Evolutionary conservation across 2,797 vertebrate species (phyloP).

Genomic region (Acanthopagrus latus): DNA sequence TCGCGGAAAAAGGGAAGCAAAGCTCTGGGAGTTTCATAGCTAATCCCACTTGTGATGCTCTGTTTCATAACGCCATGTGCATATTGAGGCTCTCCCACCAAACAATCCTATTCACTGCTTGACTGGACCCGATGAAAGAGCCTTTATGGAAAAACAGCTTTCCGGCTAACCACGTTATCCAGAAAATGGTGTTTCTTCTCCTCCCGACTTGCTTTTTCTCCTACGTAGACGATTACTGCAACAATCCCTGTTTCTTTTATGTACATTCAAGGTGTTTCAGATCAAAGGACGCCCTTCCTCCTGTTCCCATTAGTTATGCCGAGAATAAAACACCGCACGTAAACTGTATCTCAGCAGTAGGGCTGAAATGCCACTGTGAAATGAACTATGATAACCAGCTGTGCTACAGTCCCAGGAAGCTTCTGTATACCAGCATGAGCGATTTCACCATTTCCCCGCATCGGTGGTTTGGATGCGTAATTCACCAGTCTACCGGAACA

Average conservation of each 20-base stretch:
- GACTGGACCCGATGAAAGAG: constrained; percentile 57
- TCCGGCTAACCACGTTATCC: constrained; percentile 45
- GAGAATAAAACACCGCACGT: constrained; percentile 14
- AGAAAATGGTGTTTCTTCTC: constrained; percentile 22
- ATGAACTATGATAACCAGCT: constrained; percentile 55
- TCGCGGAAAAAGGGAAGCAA: not conserved
- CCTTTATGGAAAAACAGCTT: constrained; percentile 26
- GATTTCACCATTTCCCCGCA: constrained; percentile 64
- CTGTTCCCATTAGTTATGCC: constrained; percentile 15
- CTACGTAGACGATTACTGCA: constrained; percentile 41
- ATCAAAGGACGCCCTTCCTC: constrained; percentile 14
- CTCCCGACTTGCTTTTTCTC: constrained; percentile 5
- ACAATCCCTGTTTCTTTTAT: constrained; percentile 26
- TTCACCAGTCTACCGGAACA: constrained; percentile 68
- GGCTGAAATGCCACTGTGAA: constrained; percentile 34
- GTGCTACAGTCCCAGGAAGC: constrained; percentile 41
- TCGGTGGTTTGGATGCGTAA: constrained; percentile 63
- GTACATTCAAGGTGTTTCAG: constrained; percentile 19
- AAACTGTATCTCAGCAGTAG: constrained; percentile 14
- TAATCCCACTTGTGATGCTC: constrained; percentile 62
- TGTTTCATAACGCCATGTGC: constrained; percentile 55
- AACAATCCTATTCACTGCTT: constrained; percentile 60
- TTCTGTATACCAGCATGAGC: constrained; percentile 53
- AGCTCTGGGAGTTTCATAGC: constrained; percentile 11
- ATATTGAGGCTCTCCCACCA: constrained; percentile 48